Evolutionary conservation across 2,797 vertebrate genomes (phyloP), one percentile per base, ranked within the genome.

Genomic region (Florisuga fusca): DNA sequence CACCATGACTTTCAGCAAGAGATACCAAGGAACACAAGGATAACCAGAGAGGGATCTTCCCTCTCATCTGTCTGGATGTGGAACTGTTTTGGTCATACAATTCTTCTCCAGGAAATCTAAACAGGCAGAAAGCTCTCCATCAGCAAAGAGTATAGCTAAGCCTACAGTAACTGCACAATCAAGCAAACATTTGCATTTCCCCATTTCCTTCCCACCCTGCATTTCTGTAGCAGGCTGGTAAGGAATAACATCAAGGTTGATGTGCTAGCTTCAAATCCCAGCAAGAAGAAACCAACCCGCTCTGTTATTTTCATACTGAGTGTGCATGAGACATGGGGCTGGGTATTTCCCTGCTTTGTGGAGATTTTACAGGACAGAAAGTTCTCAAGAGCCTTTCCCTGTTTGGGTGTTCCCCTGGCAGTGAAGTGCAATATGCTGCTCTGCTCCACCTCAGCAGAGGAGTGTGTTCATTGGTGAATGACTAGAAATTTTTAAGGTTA

Each of bases 281-380:
- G 33, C 3, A 5, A 29, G 38, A 71, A 87, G 19, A 22, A 45
- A 15, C 13, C 38, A 19, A 7, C 21, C 0, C 1, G 6, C 21
- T 68, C 18, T 0, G 1, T 50, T 57, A 26, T 51, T 75, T 38
- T 29, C 61, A 43, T 3, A 14, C 2, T 25, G 36, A 84, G 17
- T 22, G 68, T 38, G 29, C 34, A 33, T 3, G 8, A 73, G 31
- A 22, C 17, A 33, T 9, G 7, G 34, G 58, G 3, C 0, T 33
- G 4, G 14, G 33, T 57, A 38, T 50, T 66, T 59, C 31, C 34
- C 48, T 54, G 11, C 20, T 77, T 34, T 7, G 6, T 2, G 72
- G 31, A n/a, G 45, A 59, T 0, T n/a, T 15, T 12, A 33, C 5
- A 0, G 33, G 20, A 57, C 1, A n/a, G 15, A 50, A 62, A 41